These are phyloP conservation scores for Theocolax elegans DNA, from an alignment of 1,140 invertebrate species.

Conservation along the genomic window DNA sequence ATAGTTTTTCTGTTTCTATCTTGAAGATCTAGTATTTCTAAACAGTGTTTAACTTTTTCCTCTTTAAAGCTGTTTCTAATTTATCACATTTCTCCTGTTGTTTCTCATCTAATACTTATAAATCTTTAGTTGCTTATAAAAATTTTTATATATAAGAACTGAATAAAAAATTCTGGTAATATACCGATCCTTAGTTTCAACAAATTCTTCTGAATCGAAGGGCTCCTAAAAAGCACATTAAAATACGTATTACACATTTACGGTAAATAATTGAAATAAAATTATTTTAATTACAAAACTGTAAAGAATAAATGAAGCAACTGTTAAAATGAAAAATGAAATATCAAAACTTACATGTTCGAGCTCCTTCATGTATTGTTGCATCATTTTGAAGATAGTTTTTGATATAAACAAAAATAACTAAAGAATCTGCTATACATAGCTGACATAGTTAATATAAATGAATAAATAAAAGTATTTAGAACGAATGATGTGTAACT, in stretches of 20 bases:
- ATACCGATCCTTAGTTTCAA: conserved; percentile 81
- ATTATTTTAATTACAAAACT: neutral
- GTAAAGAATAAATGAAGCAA: neutral
- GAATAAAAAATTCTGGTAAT: conserved; percentile 78
- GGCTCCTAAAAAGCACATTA: conserved; percentile 80
- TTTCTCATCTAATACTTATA: conserved; percentile 83
- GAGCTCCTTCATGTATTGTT: conserved; percentile 85
- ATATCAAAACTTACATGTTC: conserved; percentile 72
- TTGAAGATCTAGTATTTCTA: conserved; percentile 84
- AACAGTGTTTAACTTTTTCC: conserved; percentile 86
- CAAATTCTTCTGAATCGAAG: conserved; percentile 97
- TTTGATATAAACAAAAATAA: conserved; percentile 1
- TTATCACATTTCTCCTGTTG: conserved; percentile 90
- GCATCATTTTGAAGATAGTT: conserved; percentile 76
- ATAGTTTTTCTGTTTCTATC: conserved; percentile 90
- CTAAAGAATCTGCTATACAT: neutral
- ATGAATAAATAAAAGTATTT: no score
- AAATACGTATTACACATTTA: no score
- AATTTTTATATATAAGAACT: conserved; percentile 87
- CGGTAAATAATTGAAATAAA: no score
- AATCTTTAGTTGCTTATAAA: conserved; percentile 87
- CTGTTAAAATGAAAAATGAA: neutral
- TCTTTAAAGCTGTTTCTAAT: conserved; percentile 85
- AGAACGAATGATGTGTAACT: no score
- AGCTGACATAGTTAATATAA: no score